Percentiles rank a stretch among this genome's conserved stretches.
Conservation (phyloP, 1,140 invertebrate species). For the Elysia chlorotica region DNA sequence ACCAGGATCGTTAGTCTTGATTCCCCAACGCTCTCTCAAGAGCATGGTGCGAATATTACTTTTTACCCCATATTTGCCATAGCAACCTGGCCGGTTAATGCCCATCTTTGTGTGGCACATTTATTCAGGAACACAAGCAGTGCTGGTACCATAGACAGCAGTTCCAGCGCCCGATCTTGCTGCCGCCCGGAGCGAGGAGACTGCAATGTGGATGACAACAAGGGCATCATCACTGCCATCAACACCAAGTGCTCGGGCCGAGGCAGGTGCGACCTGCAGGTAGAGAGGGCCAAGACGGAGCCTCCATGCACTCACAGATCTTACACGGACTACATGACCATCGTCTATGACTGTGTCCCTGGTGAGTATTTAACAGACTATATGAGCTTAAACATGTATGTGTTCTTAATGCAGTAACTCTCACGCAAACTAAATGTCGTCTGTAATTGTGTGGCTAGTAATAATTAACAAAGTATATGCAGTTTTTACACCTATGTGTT, state of each 20-base stretch:
- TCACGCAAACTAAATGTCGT: no score
- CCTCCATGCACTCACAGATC: conserved; percentile 7
- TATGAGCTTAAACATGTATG: not conserved
- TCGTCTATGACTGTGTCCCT: conserved; percentile 46
- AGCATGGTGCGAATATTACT: not conserved
- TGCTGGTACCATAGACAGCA: not conserved
- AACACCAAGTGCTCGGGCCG: conserved; percentile 46
- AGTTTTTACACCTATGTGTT: not conserved
- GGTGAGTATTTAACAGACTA: conserved; percentile 24
- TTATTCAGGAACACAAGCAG: not conserved
- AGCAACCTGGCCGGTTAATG: not conserved
- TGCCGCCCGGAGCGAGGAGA: conserved; percentile 34
- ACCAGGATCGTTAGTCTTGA: no score
- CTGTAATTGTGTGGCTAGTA: no score
- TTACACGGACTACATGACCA: conserved; percentile 42
- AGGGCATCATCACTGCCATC: conserved; percentile 33
- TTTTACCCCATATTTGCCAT: not conserved
- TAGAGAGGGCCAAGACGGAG: conserved; percentile 26
- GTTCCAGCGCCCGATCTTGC: conserved; percentile 18
- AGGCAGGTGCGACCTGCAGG: conserved; percentile 26
- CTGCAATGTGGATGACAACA: conserved; percentile 37
- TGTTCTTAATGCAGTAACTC: no score
- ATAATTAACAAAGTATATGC: no score
- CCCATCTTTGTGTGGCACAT: not conserved
- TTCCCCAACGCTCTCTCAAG: no score